Evolutionary conservation across 2,888 invertebrate species (phyloP).

Genomic region (Deladenus siricidicola): DNA sequence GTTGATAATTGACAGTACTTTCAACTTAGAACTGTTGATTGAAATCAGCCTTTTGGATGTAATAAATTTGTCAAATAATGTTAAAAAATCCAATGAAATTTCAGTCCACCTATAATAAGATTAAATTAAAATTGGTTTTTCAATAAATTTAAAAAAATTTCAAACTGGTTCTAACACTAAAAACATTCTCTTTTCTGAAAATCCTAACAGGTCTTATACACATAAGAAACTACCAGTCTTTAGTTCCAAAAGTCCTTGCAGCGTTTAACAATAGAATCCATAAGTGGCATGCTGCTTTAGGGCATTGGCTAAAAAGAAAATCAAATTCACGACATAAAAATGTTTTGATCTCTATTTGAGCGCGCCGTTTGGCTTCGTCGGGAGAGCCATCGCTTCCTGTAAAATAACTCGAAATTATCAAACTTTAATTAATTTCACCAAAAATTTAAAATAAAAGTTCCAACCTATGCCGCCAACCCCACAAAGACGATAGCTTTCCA

Average conservation of each 20-base stretch:
- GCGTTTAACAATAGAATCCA: constrained; percentile 6
- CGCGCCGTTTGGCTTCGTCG: neutral
- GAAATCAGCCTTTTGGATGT: no score
- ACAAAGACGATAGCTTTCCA: constrained; percentile 16
- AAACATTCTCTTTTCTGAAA: no score
- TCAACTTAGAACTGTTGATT: no score
- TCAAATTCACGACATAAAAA: constrained; percentile 10
- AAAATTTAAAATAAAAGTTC: neutral
- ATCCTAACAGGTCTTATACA: no score
- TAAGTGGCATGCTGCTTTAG: neutral
- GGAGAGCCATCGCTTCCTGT: neutral
- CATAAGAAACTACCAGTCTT: no score
- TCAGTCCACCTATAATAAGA: constrained; percentile 3
- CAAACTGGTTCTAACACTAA: no score
- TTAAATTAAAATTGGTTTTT: no score
- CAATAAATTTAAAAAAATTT: no score
- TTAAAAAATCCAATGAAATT: constrained; percentile 9
- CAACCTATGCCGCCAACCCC: no score
- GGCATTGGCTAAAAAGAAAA: constrained; percentile 3
- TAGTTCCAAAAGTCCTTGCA: neutral
- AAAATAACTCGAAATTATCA: neutral
- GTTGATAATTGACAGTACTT: no score
- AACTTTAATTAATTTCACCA: neutral
- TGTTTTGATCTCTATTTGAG: neutral
- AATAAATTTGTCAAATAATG: neutral